Base-by-base conservation (phyloP, 1,140 invertebrate species). In the Tetragnatha versicolor region DNA sequence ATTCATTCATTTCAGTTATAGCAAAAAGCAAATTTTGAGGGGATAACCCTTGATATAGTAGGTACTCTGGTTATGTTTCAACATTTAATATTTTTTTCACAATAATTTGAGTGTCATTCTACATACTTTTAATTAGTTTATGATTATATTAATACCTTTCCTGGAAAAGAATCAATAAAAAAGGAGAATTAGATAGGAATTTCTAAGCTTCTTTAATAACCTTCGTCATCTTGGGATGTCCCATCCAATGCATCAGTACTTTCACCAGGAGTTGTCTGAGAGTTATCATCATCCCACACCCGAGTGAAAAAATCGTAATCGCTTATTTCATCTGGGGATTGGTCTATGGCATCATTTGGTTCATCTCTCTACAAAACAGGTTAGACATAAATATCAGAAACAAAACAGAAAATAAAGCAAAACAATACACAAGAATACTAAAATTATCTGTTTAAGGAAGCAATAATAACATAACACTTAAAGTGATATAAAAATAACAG, bases 241-340 rank as follows among this genome's bases (percentile, higher is more conserved):
- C 58, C 73, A 5, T 77, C 73, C 25, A 27, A 31, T 29, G 33
- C n/a, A 37, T 77, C 73, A 33, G 31, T 22, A 39, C 12, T 33
- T 53, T 49, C 55, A 22, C 2, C 42, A 65, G 35, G 31, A 29
- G 45, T 14, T 5, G 27, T 2, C n/a, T 17, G 3, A 25, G 42
- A 20, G 2, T 22, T 12, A 45, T 49, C 45, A n/a, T 55, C 20
- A 22, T 47, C 65, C 55, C 42, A 72, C 20, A 68, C 42, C 35
- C 42, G 60, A 47, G 63, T 76, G 27, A 80, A 80, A 60, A 80
- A 80, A 33, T 80, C 78, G 65, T 77, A 77, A 20, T 39, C 73
- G 55, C 22, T 53, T 12, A 65, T 66, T 39, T 77, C 73, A 42
- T 45, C 25, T 12, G 53, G 20, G 55, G 12, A 35, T 2, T 20